phyloP scores from a whole-genome alignment of 1,140 invertebrate genomes.

The Chelonus insularis region DNA sequence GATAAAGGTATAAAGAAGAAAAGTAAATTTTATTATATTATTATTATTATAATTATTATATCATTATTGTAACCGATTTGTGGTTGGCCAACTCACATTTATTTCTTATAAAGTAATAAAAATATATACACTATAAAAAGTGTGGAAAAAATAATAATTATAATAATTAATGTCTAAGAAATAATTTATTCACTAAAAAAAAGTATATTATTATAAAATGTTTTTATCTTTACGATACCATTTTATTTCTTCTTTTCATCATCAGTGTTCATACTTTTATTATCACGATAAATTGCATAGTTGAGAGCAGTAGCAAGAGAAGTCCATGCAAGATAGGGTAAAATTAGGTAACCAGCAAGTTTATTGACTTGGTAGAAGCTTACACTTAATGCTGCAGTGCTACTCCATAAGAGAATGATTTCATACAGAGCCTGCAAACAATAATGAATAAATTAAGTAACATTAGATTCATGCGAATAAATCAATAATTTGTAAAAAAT shows the following conservation, averaged over 20 bases:
- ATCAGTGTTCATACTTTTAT: conserved; percentile 39
- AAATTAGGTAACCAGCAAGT: conserved; percentile 70
- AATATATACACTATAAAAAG: conserved; percentile 42
- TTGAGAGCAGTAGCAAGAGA: conserved; percentile 70
- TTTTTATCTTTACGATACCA: no score
- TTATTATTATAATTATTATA: conserved; percentile 24
- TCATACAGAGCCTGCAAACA: conserved; percentile 72
- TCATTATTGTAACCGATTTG: conserved; percentile 44
- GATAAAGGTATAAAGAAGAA: conserved; percentile 14
- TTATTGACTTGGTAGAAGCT: conserved; percentile 71
- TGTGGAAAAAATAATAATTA: no score
- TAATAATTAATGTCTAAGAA: no score
- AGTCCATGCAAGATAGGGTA: conserved; percentile 82
- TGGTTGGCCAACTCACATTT: conserved; percentile 50
- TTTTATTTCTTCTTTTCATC: no score
- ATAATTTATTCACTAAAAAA: no score
- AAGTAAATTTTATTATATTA: conserved; percentile 7
- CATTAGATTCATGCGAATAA: no score
- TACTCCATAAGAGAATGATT: conserved; percentile 66
- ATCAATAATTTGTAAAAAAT: no score
- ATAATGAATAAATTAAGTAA: no score
- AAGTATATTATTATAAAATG: no score
- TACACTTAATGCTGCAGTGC: conserved; percentile 66
- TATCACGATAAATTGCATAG: conserved; percentile 71
- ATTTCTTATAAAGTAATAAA: conserved; percentile 57